Evolutionary conservation across 2,113 vertebrate genomes (phyloP), one percentile per base, ranked within the genome.

Genomic region (Bubalus kerabau): DNA sequence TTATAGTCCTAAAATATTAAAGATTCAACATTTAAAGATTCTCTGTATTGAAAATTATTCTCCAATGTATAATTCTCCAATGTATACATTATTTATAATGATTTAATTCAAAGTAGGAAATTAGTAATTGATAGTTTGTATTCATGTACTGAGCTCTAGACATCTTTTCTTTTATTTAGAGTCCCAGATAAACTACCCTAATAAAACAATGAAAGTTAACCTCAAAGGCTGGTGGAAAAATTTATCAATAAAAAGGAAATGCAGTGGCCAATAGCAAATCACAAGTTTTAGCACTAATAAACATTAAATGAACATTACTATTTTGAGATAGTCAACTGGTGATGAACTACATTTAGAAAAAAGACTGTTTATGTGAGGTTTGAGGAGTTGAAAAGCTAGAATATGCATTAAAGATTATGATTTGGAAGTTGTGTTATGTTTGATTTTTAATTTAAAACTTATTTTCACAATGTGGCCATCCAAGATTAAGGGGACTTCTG

Each of bases 71-170:
- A 16, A 86, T 74, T 87, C 50, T 52, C 5, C n/a, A 71, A 90
- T 74, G 28, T 24, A 74, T 62, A 16, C 32, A 56, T 92, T 92
- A 84, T 84, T 96, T 94, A 85, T 78, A 96, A 48, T n/a, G 21
- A 94, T 94, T 57, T 92, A 14, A 60, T 81, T 94, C 19, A 36
- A 93, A 94, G 30, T 64, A 93, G 50, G 30, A 92, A 88, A 95
- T 91, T 90, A 87, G 87, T 74, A 62, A 90, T 78, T 54, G 24
- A 85, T 88, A 36, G 17, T 32, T 87, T 85, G 5, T 7, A 32
- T 92, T 92, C 56, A 90, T 76, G 17, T 54, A 59, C 9, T 94
- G 57, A 88, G 2, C 7, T 85, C 36, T 40, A 90, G 32, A 56
- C 48, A 6, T 40, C 15, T 67, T 93, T 84, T 92, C 16, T 76